Base-by-base conservation (phyloP, 2,888 invertebrate genomes). In the Apamea anceps region DNA sequence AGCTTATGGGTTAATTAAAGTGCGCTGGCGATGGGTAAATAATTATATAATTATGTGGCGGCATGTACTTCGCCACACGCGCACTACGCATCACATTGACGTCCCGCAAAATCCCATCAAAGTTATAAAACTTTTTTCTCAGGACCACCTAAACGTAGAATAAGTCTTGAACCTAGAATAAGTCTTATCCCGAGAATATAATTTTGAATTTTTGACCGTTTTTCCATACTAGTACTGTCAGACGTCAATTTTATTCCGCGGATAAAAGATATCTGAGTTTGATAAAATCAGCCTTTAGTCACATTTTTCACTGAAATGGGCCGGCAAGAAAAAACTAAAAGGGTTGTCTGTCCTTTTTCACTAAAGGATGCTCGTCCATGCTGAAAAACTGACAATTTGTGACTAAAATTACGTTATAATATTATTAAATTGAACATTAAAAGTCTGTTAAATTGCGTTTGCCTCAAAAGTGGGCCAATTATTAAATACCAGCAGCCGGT, bases 371-470 rank as follows among this genome's bases (percentile, higher is more conserved):
- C 10, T 32, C 72, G 2, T 48, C 21, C n/a, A 66, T 2, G 60
- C 15, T 18, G 8, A 57, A 70, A 68, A 54, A 45, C 18, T 48
- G 51, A 45, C 67, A n/a, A 74, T 25, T 57, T 54, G 37, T 28
- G 13, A 62, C 25, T 51, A 70, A 81, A 51, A 73, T 60, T 28
- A 32, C 48, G 32, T 57, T 65, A 54, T 60, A 80, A 57, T 67
- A 45, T 32, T 10, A 68, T 63, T 81, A 48, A 54, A 82, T 65
- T 60, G 0, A 54, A 67, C 82, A 54, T 54, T n/a, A 45, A 51
- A 66, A 60, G 51, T 42, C 12, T 42, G 37, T 70, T 42, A 65
- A 77, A 77, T 70, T 13, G 25, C 32, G 54, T 70, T 70, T 42
- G 48, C 42, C 2, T 65, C 21, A 72, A 77, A 81, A 79, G 28